Evolutionary conservation across 37 sponge, comb jelly and placozoan genomes (phyloP), one percentile per base, ranked within the genome.

Genomic region (Halichondria panicea): DNA sequence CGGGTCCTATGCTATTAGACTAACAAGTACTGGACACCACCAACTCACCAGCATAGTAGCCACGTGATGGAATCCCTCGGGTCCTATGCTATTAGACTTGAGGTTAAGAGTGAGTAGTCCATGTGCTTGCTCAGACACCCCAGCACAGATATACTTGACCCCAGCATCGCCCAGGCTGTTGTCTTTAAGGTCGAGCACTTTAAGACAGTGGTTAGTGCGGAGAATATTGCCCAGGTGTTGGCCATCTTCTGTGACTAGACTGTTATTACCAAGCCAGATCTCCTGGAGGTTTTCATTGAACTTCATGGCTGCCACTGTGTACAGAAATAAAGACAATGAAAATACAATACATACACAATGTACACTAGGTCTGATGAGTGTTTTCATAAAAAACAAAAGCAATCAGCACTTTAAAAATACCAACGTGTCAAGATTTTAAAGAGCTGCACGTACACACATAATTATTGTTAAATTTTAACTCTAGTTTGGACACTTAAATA

Each of bases 271-370:
- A 32, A 95, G 55, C 71, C 79, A 88, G 31, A 95, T 48, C 36
- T 95, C 93, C 67, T 84, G 64, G 0, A 95, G 84, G 59, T 88
- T 87, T 44, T 83, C 83, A 44, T 95, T 95, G 55, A 84, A 89
- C 59, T 91, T 95, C 92, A 95, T 84, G 0, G 95, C 95, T 69
- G 95, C 92, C 86, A 91, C 95, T 94, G 60, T 13, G 46, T 18
- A 41, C 1, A 31, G 43, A 33, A 31, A 33, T 48, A 24, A 48
- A 37, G 37, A 72, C 22, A 28, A 72, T 3, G 22, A 28, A 60
- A 8, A 60, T 25, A 60, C 30, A 18, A 50, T n/a, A n/a, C n/a
- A n/a, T n/a, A n/a, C n/a, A n/a, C n/a, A n/a, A n/a, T n/a, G n/a
- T n/a, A n/a, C n/a, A n/a, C n/a, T n/a, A n/a, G n/a, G n/a, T n/a